Evolutionary conservation across 2,888 invertebrate species (phyloP).

Genomic region (Urechis unicinctus): DNA sequence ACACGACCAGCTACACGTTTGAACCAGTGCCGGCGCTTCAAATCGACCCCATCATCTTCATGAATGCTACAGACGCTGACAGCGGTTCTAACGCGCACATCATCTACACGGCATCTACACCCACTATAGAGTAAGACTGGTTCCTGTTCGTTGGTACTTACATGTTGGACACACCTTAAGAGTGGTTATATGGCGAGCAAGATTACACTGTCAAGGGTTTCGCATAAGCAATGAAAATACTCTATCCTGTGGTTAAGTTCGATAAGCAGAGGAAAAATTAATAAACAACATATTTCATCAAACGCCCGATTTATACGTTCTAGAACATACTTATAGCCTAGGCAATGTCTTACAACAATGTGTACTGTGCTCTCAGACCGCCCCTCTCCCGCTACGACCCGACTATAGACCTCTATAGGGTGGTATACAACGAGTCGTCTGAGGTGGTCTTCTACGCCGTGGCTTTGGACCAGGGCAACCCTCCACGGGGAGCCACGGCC

Average conservation of each 20-base stretch:
- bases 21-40: conserved; percentile 30
- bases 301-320: too few relatives aligned
- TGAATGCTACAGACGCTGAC: conserved; percentile 32
- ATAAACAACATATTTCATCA: too few relatives aligned
- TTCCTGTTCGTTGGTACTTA: too few relatives aligned
- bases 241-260: too few relatives aligned
- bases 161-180: too few relatives aligned
- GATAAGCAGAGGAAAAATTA: too few relatives aligned
- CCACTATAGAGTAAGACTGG: neutral
- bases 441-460: conserved; percentile 25
- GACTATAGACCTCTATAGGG: conserved; percentile 19
- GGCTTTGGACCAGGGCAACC: conserved; percentile 30
- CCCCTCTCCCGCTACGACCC: conserved; percentile 14
- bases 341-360: neutral
- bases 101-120: neutral
- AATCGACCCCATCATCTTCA: conserved; percentile 18
- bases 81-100: conserved; percentile 21
- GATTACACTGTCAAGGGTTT: too few relatives aligned
- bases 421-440: conserved; percentile 27
- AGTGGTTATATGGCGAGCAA: too few relatives aligned
- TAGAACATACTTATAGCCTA: too few relatives aligned
- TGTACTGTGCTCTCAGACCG: neutral
- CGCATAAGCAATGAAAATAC: too few relatives aligned
- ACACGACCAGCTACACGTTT: conserved; percentile 19
- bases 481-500: conserved; percentile 23